A percentile compares a stretch with the other conserved stretches of the same genome.
phyloP scores from a whole-genome alignment of 2,888 invertebrate genomes.

The Ectropis crepuscularia region DNA sequence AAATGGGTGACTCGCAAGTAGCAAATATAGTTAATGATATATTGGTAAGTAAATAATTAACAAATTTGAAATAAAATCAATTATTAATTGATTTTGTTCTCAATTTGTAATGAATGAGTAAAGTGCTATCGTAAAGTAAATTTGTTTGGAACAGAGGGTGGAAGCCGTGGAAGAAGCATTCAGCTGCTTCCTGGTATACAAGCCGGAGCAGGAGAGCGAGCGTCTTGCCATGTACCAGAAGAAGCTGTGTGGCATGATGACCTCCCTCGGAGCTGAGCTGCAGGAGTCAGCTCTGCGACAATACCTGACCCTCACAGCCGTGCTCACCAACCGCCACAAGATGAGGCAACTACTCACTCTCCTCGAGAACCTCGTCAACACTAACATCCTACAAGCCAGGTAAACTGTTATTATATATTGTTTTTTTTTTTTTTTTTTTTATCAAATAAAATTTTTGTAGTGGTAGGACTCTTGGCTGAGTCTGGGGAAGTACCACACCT shows the following conservation, averaged over 20 bases:
- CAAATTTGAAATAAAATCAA: background rate
- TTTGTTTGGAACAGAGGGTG: constrained; percentile 85
- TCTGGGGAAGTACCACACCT: no score
- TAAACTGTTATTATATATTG: constrained; percentile 59
- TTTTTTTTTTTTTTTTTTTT: no score
- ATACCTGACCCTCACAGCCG: constrained; percentile 89
- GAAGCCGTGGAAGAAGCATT: constrained; percentile 96
- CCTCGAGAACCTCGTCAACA: constrained; percentile 90
- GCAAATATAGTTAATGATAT: constrained; percentile 87
- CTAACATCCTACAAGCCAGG: constrained; percentile 90
- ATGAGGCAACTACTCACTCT: constrained; percentile 90
- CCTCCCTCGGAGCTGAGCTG: constrained; percentile 87
- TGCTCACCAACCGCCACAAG: constrained; percentile 89
- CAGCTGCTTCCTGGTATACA: constrained; percentile 93
- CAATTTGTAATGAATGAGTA: no score
- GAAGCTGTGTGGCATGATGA: constrained; percentile 88
- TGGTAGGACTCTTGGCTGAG: no score
- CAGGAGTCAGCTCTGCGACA: constrained; percentile 91
- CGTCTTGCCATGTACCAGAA: constrained; percentile 88
- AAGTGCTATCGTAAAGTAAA: no score
- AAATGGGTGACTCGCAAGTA: constrained; percentile 87
- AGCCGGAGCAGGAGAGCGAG: constrained; percentile 88
- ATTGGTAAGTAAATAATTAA: constrained; percentile 74
- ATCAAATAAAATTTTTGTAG: no score
- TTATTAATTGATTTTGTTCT: no score